phyloP scores from a whole-genome alignment of 2,113 vertebrate genomes.

The Prunella fulvescens region DNA sequence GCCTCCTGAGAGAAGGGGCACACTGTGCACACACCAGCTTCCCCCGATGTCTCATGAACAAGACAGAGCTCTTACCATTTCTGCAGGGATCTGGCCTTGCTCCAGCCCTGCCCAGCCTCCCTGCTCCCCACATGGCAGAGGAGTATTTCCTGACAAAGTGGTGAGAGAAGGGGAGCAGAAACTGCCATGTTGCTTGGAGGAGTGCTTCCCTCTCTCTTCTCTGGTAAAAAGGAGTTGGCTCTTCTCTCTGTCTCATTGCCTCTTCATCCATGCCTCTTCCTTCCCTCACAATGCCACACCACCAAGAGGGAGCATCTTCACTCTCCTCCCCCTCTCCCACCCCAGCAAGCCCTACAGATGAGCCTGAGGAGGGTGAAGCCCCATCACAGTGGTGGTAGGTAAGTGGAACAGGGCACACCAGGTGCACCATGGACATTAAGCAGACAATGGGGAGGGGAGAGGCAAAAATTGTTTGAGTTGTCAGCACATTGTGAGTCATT shows the following conservation, averaged over 20 bases:
- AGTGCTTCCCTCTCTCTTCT: neutral
- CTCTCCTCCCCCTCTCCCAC: neutral
- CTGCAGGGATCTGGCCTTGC: accelerated
- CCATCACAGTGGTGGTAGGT: accelerated
- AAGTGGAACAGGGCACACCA: no score
- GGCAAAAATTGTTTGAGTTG: neutral
- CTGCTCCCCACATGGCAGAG: accelerated
- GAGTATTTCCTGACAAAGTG: neutral
- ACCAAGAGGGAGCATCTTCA: neutral
- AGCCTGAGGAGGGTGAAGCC: neutral
- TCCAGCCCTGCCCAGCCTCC: neutral
- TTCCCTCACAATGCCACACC: accelerated
- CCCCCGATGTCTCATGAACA: neutral
- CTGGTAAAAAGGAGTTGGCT: neutral
- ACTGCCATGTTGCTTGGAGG: accelerated
- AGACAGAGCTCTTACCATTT: neutral
- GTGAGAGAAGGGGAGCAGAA: neutral
- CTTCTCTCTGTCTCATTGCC: neutral
- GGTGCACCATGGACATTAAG: neutral
- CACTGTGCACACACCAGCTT: accelerated
- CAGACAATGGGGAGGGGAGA: neutral
- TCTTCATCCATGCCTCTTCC: neutral
- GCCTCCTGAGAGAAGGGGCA: neutral
- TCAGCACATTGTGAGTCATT: neutral
- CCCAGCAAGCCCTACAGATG: no score